A percentile compares a stretch with the other conserved stretches of the same genome.
These are phyloP conservation scores for Xiphorhynchus erythropygius DNA, from an alignment of 2,797 vertebrate genomes.

Conservation along the genomic window DNA sequence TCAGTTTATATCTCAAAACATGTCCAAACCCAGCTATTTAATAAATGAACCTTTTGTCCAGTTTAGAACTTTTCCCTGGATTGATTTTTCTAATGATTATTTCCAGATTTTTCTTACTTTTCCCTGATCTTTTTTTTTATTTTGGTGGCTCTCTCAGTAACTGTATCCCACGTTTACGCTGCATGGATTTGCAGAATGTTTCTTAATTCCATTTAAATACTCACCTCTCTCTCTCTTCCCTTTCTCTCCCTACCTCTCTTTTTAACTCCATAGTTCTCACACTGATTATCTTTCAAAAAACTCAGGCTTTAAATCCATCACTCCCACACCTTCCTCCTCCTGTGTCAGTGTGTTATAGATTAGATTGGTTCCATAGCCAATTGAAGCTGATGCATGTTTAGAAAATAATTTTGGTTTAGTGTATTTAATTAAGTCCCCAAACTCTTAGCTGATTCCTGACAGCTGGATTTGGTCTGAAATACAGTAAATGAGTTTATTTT, in stretches of 20 bases:
- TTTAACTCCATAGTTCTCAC: neutral
- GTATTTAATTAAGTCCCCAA: neutral
- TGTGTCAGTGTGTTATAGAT: neutral
- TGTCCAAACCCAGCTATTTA: neutral
- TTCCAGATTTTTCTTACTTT: neutral
- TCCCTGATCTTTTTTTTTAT: neutral
- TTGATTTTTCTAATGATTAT: neutral
- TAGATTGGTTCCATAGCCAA: neutral
- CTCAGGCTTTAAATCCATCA: neutral
- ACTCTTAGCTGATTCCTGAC: neutral
- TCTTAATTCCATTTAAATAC: neutral
- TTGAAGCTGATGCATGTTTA: neutral
- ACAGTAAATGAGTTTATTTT: neutral
- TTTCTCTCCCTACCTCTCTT: neutral
- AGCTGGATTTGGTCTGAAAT: neutral
- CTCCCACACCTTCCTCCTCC: neutral
- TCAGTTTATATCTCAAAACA: neutral
- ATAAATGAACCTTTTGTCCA: neutral
- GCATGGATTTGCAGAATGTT: neutral
- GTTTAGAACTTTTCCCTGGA: neutral
- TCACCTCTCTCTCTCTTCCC: neutral
- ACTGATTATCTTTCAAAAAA: neutral
- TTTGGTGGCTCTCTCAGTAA: neutral
- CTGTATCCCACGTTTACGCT: neutral
- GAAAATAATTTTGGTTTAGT: neutral